Evolutionary conservation across 2,113 vertebrate species (phyloP), one percentile per base, ranked within the genome.

Genomic region (Dolichallabes microphthalmus): DNA sequence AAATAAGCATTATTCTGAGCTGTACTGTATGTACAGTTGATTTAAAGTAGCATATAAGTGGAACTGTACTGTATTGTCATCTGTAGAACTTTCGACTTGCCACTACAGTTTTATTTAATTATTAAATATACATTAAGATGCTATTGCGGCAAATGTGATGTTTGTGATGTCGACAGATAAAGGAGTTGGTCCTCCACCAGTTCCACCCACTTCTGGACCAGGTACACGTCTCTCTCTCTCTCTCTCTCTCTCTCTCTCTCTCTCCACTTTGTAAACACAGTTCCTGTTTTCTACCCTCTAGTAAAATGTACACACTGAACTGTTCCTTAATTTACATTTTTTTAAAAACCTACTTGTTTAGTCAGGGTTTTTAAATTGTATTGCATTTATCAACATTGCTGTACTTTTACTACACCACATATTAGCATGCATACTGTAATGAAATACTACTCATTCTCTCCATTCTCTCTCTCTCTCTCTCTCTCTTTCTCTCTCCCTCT

Each of bases 141-240:
- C 22, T 39, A 68, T 35, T 68, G 15, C 8, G 6, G 2, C 15
- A 15, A 68, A 32, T 68, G 63, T 32, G 6, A 55, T 85, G 12
- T n/a, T 15, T 25, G 45, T 69, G 2, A 63, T 71, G 0, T 83
- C 30, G 30, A 17, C 2, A 95, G 94, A 82, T n/a, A 94, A 93
- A 79, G 94, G 94, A 80, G 87, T 90, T 87, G 94, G 94, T 61
- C 92, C 93, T 60, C 94, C 92, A 64, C 93, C 91, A 0, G 86
- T 87, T 68, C 94, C 94, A 13, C 94, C 94, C 9, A 95, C 94
- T 30, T 90, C 93, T 79, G 94, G 93, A 86, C 94, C 94, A 93
- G 94, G 94, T 95, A 75, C 69, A 5, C 45, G 76, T 61, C 35
- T 73, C 76, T 81, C 77, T 22, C 30, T 7, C 22, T 25, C n/a